phyloP scores from a whole-genome alignment of 2,113 vertebrate species.

The Nothobranchius furzeri region DNA sequence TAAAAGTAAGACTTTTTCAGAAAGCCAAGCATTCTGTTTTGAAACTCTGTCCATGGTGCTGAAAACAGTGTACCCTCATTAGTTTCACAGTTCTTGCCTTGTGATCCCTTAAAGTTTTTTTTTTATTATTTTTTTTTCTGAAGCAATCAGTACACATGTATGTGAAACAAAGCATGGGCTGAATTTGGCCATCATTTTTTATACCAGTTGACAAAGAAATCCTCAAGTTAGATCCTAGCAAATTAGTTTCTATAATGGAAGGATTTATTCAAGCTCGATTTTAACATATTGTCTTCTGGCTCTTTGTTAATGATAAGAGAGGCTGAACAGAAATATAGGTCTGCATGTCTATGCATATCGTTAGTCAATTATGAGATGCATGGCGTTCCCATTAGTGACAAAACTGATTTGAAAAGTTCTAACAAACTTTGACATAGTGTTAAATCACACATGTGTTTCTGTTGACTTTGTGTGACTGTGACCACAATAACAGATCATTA shows the following conservation, averaged over 20 bases:
- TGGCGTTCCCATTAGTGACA: no score
- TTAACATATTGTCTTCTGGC: slow-evolving; percentile 35
- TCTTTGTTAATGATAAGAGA: slow-evolving; percentile 16
- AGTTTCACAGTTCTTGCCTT: not conserved
- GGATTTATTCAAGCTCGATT: slow-evolving; percentile 25
- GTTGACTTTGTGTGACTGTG: not conserved
- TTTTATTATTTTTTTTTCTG: not conserved
- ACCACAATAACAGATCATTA: slow-evolving; percentile 2
- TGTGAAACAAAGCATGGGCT: slow-evolving; percentile 10
- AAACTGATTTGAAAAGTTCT: no score
- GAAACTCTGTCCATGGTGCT: slow-evolving; percentile 34
- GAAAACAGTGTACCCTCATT: not conserved
- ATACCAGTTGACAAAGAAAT: slow-evolving; percentile 15
- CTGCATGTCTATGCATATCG: not conserved
- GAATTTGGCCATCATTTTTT: slow-evolving; percentile 24
- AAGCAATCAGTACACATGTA: slow-evolving; percentile 22
- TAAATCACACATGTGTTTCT: not conserved
- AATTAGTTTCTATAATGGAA: slow-evolving; percentile 12
- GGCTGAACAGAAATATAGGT: slow-evolving; percentile 17
- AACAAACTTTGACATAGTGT: no score
- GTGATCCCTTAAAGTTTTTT: no score
- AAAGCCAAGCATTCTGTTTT: not conserved
- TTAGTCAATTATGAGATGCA: slow-evolving; percentile 26
- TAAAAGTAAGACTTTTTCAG: no score
- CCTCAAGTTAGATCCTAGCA: slow-evolving; percentile 4